Evolutionary conservation across 1,140 invertebrate genomes (phyloP).

Genomic region (Nasonia giraulti): DNA sequence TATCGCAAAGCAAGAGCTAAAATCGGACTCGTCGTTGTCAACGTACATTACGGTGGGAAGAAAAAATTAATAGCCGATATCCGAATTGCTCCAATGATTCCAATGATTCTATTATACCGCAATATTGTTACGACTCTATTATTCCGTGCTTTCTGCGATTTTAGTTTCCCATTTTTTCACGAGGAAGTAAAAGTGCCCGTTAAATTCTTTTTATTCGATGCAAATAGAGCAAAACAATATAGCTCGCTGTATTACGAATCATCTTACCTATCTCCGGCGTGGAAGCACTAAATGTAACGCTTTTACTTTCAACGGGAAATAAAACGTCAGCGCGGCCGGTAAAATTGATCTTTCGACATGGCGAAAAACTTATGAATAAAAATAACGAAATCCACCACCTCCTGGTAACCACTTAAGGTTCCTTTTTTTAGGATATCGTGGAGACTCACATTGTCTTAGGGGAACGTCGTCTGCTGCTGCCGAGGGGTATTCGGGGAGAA

Average conservation of each 20-base stretch:
- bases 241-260: neutral
- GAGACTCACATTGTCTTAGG: constrained; percentile 41
- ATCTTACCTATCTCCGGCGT: neutral
- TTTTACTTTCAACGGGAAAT: neutral
- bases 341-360: neutral
- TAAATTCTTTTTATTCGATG: neutral
- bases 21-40: neutral
- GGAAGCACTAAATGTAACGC: neutral
- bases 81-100: neutral
- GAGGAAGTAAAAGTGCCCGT: constrained; percentile 3
- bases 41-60: neutral
- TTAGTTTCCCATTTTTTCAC: neutral
- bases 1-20: neutral
- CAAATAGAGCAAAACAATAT: constrained; percentile 1
- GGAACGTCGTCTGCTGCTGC: neutral
- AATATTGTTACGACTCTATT: neutral
- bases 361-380: neutral
- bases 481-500: neutral
- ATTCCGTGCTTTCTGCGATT: neutral
- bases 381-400: constrained; percentile 9
- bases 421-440: neutral
- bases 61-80: neutral
- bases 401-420: neutral
- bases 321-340: neutral
- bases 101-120: neutral